A percentile compares a stretch with the other conserved stretches of the same genome.
These are phyloP conservation scores for Clostera curtula DNA, from an alignment of 2,888 invertebrate species.

Conservation along the genomic window DNA sequence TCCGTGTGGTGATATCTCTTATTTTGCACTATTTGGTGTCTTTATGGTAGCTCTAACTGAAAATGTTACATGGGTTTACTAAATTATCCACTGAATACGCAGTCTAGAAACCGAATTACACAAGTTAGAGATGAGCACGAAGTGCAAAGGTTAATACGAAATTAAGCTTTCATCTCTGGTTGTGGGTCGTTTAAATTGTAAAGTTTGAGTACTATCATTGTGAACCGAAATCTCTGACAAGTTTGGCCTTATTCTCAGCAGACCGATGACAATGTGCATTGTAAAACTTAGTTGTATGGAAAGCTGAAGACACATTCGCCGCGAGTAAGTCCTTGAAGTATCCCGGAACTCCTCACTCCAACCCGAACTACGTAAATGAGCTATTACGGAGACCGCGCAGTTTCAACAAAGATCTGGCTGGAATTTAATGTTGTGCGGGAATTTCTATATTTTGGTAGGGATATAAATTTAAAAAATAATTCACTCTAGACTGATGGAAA, in stretches of 20 bases:
- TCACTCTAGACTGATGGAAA: no score
- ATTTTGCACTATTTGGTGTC: no score
- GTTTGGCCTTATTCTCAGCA: constrained; percentile 6
- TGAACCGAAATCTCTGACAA: constrained; percentile 5
- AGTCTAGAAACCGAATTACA: no score
- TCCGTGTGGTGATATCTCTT: no score
- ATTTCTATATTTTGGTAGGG: no score
- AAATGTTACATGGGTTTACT: no score
- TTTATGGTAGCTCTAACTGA: no score
- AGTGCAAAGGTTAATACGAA: no score
- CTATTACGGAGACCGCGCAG: constrained; percentile 1
- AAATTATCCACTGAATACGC: no score
- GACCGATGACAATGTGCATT: constrained; percentile 15
- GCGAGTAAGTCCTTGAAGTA: constrained; percentile 8
- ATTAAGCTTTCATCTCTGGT: no score
- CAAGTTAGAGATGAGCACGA: no score
- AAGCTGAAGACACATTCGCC: constrained; percentile 9
- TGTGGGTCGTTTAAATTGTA: background rate
- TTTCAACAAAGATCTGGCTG: background rate
- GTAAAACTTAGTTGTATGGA: constrained; percentile 10
- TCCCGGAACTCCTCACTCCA: constrained; percentile 7
- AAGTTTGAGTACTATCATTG: background rate
- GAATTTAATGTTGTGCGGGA: background rate
- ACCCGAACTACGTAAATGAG: constrained; percentile 8
- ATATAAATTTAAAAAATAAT: no score